phyloP scores from a whole-genome alignment of 2,888 invertebrate genomes.

The Vannuccia rotundouncinata region DNA sequence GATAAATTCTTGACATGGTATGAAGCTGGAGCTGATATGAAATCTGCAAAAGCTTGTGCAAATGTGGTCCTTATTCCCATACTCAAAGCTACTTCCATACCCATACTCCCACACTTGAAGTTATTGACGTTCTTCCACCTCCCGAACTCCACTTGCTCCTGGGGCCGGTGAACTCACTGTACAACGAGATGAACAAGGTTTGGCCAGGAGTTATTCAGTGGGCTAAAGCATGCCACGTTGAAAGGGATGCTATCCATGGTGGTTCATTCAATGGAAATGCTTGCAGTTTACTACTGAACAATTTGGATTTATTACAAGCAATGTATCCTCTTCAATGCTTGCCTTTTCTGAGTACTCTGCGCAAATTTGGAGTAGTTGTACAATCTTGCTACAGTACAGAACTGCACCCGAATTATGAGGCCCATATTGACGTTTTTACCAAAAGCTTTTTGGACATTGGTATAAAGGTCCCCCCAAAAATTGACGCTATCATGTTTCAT shows the following conservation, averaged over 20 bases:
- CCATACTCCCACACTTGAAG: slow-evolving; percentile 2
- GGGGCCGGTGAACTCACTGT: slow-evolving; percentile 31
- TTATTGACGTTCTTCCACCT: slow-evolving; percentile 33
- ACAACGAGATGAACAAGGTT: slow-evolving; percentile 33
- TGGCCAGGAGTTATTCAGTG: slow-evolving; percentile 30
- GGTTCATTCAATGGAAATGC: slow-evolving; percentile 36
- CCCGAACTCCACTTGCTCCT: slow-evolving; percentile 33
- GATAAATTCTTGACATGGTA: slow-evolving; percentile 37
- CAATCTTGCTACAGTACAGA: slow-evolving; percentile 28
- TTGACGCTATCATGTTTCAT: slow-evolving; percentile 19
- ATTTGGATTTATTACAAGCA: slow-evolving; percentile 26
- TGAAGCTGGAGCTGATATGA: slow-evolving; percentile 24
- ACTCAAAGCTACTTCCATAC: slow-evolving; percentile 17
- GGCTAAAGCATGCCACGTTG: slow-evolving; percentile 37
- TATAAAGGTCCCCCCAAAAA: slow-evolving; percentile 18
- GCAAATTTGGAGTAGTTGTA: slow-evolving; percentile 20
- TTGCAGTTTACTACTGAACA: slow-evolving; percentile 15
- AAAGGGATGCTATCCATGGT: slow-evolving; percentile 33
- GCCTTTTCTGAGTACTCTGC: slow-evolving; percentile 28
- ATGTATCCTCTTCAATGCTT: slow-evolving; percentile 36
- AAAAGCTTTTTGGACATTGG: slow-evolving; percentile 27
- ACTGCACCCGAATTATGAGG: neutral
- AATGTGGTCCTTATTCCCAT: slow-evolving; percentile 35
- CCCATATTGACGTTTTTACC: neutral
- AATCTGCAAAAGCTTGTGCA: slow-evolving; percentile 33